Evolutionary conservation across 2,113 vertebrate species (phyloP).

Genomic region (Cheirogaleus medius): DNA sequence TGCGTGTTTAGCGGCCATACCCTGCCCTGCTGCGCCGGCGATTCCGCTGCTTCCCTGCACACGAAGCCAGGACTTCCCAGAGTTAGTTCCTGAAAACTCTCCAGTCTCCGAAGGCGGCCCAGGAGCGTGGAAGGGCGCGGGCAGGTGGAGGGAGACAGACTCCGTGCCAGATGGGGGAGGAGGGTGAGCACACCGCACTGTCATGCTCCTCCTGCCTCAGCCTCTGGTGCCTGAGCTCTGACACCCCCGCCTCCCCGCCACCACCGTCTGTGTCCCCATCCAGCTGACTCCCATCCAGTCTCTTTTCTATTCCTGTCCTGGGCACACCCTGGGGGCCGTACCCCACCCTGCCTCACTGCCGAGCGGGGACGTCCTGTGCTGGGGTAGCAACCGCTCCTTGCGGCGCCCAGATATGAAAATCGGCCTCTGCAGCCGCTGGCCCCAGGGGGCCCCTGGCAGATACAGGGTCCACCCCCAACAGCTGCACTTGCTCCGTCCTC

Average conservation of each 20-base stretch:
- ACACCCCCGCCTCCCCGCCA: too few species aligned
- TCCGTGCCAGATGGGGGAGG: accelerated
- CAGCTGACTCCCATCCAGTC: not conserved
- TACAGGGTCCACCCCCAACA: not conserved
- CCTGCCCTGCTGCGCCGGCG: not conserved
- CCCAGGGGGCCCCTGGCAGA: not conserved
- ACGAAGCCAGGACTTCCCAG: not conserved
- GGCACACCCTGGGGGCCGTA: not conserved
- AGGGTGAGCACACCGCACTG: not conserved
- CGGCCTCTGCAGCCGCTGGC: not conserved
- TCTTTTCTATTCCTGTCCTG: not conserved
- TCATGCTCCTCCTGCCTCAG: not conserved
- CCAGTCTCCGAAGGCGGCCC: not conserved
- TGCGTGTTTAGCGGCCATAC: accelerated
- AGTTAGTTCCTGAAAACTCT: not conserved
- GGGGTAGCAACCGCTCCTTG: too few species aligned
- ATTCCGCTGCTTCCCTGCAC: not conserved
- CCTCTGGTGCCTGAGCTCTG: not conserved
- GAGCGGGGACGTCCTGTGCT: not conserved
- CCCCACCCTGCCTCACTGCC: not conserved
- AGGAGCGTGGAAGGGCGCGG: not conserved
- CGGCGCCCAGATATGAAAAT: not conserved
- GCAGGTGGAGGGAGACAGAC: not conserved
- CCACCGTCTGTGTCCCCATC: not conserved
- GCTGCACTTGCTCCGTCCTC: not conserved